Evolutionary conservation across 1,140 invertebrate species (phyloP).

Genomic region (Cydia splendana): DNA sequence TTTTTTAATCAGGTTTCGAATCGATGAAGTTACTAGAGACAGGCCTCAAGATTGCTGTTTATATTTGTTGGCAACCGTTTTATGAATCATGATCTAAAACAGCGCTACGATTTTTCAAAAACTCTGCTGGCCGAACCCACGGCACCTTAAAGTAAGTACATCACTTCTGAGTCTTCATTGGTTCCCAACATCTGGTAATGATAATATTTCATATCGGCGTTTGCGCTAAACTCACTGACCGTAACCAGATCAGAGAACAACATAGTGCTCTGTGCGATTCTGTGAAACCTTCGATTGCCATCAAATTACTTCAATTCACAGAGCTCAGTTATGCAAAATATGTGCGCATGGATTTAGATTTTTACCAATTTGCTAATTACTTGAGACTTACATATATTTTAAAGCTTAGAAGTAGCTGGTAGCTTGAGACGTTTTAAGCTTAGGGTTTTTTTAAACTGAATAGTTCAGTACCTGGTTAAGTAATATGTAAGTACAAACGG

Average conservation of each 20-base stretch:
- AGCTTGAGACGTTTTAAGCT: no score
- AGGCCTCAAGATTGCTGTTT: no score
- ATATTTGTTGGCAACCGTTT: no score
- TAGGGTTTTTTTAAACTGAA: no score
- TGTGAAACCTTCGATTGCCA: slow-evolving; percentile 64
- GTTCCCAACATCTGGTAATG: slow-evolving; percentile 58
- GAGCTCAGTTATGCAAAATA: slow-evolving; percentile 29
- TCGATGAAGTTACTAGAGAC: no score
- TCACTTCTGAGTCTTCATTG: slow-evolving; percentile 36
- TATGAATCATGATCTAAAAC: no score
- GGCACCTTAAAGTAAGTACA: slow-evolving; percentile 30
- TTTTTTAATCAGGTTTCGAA: no score
- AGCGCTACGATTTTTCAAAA: no score
- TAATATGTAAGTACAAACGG: no score
- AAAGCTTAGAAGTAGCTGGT: no score
- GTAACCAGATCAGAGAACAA: slow-evolving; percentile 52
- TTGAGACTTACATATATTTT: no score
- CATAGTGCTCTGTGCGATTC: slow-evolving; percentile 63
- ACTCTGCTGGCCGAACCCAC: not conserved
- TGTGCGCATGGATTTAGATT: not conserved
- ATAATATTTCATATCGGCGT: slow-evolving; percentile 71
- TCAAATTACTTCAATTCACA: slow-evolving; percentile 46
- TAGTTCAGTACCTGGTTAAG: no score
- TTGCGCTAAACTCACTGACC: slow-evolving; percentile 47
- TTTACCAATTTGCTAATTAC: not conserved